Percentiles rank a stretch among this genome's conserved stretches.
These are phyloP conservation scores for Cyclopterus lumpus DNA, from an alignment of 2,797 vertebrate species.

Conservation along the genomic window DNA sequence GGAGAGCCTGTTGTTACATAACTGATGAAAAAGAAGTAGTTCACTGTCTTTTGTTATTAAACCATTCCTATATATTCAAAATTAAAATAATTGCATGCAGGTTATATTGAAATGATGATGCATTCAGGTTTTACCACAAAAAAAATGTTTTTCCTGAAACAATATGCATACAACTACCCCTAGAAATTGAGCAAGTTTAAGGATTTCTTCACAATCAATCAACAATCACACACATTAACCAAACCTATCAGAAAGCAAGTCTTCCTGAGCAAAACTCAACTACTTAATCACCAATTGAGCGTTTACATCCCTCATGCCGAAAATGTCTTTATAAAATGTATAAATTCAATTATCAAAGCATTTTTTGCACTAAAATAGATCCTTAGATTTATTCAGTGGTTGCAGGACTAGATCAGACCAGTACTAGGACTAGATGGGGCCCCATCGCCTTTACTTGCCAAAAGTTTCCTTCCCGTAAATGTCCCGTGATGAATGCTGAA, in stretches of 20 bases:
- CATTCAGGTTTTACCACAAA: constrained; percentile 3
- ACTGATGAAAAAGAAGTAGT: not conserved
- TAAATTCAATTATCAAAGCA: not conserved
- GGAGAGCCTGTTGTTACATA: constrained; percentile 12
- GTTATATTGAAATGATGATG: not conserved
- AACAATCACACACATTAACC: not conserved
- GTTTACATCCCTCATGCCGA: not conserved
- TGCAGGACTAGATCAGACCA: not conserved
- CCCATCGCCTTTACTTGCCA: not conserved
- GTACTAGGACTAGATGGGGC: not conserved
- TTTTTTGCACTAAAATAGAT: not conserved
- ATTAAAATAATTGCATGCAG: not conserved
- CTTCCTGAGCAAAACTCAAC: not conserved
- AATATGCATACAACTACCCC: not conserved
- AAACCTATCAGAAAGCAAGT: not conserved
- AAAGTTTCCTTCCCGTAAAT: not conserved
- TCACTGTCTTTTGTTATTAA: not conserved
- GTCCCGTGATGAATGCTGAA: not conserved
- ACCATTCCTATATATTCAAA: not conserved
- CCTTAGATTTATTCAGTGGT: not conserved
- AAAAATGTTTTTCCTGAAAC: not conserved
- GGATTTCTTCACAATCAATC: not conserved
- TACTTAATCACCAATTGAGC: not conserved
- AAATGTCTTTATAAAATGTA: not conserved
- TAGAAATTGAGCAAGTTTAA: not conserved